Evolutionary conservation across 2,888 invertebrate species (phyloP).

Genomic region (Amphipoea oculea): DNA sequence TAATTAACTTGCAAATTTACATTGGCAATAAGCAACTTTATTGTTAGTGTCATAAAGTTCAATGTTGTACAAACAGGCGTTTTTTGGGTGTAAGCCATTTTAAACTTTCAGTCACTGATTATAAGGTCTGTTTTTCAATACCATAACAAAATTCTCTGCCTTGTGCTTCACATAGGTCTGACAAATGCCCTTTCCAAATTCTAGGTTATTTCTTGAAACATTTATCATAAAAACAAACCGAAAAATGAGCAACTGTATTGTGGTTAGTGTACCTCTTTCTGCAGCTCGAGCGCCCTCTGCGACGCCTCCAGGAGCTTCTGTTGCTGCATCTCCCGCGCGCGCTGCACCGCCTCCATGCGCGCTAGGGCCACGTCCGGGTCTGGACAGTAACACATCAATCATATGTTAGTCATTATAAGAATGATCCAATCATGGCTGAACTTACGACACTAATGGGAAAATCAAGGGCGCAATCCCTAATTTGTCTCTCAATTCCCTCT

Average conservation of each 20-base stretch:
- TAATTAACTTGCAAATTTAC: background rate
- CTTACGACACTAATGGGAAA: background rate
- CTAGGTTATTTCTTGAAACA: background rate
- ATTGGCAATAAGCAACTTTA: too few species aligned
- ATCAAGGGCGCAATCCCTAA: too few species aligned
- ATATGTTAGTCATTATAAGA: background rate
- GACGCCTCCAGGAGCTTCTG: slow-evolving; percentile 75
- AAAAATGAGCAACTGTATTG: background rate
- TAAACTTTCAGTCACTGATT: too few species aligned
- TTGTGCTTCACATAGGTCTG: background rate
- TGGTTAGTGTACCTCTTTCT: slow-evolving; percentile 73
- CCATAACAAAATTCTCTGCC: background rate
- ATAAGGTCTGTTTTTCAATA: background rate
- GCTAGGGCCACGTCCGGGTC: slow-evolving; percentile 81
- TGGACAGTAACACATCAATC: slow-evolving; percentile 46
- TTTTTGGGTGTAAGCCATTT: background rate
- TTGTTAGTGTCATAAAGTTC: background rate
- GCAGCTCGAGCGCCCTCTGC: slow-evolving; percentile 72
- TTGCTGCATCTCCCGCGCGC: slow-evolving; percentile 82
- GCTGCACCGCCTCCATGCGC: slow-evolving; percentile 82
- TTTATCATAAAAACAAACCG: background rate
- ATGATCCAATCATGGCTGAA: background rate
- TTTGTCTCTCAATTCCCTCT: background rate
- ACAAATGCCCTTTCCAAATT: background rate
- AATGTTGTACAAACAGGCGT: background rate